Evolutionary conservation across 2,797 vertebrate genomes (phyloP), one percentile per base, ranked within the genome.

Genomic region (Peromyscus nudipes): DNA sequence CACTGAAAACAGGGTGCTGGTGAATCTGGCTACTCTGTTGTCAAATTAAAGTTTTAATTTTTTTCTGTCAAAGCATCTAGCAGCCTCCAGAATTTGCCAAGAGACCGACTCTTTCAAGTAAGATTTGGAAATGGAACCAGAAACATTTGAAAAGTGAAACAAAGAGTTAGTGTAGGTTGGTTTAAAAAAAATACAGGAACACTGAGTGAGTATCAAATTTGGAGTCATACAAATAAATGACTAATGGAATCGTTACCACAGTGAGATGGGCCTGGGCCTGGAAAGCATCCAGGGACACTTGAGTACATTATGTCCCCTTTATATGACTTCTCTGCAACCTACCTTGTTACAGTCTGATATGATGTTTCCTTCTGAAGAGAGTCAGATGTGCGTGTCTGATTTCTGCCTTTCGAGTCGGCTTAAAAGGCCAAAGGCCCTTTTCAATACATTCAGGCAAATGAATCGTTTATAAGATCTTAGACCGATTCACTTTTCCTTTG

Each of bases 181-280:
- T 29, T 93, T 96, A 88, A 84, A 97, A 60, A 87, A 60, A 87
- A 90, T 81, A 88, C 76, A 79, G 8, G 31, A n/a, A 83, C 85
- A 76, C 92, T 3, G 10, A 90, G 52, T 57, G 76, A 94, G 80
- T 95, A 90, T 96, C 93, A 71, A 57, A 65, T 96, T 96, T 84
- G 71, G 82, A 96, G 62, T 64, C 81, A 25, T n/a, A 91, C 62
- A 83, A 94, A 95, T 97, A 86, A 92, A 95, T 96, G 95, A 96
- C 77, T 95, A 88, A 96, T 94, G 84, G 71, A 82, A 86, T 92
- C 43, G 43, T 82, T 79, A 77, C 87, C 83, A 40, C 43, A 94
- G 19, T 88, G 87, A 94, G 37, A 43, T n/a, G 96, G 92, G 79
- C 92, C 7, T 60, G 65, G 77, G 46, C n/a, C 79, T 88, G 94